Conservation (phyloP, 2,797 vertebrate genomes). For the Notolabrus celidotus region DNA sequence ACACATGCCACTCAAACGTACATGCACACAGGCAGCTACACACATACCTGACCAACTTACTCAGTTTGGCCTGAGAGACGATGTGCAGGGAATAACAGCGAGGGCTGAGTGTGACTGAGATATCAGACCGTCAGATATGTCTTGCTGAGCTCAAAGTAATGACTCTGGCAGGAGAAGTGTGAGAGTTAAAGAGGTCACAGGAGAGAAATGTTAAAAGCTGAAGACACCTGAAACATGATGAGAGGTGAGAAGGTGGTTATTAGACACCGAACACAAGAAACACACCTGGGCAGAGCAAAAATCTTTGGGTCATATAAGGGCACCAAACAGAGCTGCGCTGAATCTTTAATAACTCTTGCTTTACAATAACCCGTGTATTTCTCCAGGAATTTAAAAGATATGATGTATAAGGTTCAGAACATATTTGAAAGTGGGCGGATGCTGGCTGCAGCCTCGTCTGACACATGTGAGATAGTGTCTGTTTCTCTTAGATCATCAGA, state of each 20-base stretch:
- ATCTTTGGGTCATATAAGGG: conserved; percentile 22
- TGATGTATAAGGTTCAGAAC: too few relatives aligned
- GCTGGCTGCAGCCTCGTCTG: too few relatives aligned
- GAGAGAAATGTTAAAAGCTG: conserved; percentile 33
- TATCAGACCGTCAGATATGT: conserved; percentile 34
- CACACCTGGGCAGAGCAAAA: conserved; percentile 15
- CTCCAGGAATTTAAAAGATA: too few relatives aligned
- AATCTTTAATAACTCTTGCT: too few relatives aligned
- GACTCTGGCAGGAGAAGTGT: conserved; percentile 27
- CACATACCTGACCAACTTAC: background rate
- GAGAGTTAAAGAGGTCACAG: conserved; percentile 38
- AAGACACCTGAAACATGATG: conserved; percentile 27
- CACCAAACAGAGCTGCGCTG: too few relatives aligned
- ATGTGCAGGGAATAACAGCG: conserved; percentile 31
- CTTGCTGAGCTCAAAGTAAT: conserved; percentile 47
- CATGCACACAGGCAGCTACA: conserved; percentile 2
- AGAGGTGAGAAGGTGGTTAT: conserved; percentile 24
- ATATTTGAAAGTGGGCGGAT: too few relatives aligned
- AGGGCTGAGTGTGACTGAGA: conserved; percentile 7
- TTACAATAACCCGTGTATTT: too few relatives aligned
- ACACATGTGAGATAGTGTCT: too few relatives aligned
- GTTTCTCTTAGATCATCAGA: too few relatives aligned
- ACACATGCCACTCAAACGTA: conserved; percentile 11
- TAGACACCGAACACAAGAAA: conserved; percentile 31
- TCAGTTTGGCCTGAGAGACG: conserved; percentile 26